Conservation (phyloP, 2,888 invertebrate genomes). For the Drosophila bunnanda region DNA sequence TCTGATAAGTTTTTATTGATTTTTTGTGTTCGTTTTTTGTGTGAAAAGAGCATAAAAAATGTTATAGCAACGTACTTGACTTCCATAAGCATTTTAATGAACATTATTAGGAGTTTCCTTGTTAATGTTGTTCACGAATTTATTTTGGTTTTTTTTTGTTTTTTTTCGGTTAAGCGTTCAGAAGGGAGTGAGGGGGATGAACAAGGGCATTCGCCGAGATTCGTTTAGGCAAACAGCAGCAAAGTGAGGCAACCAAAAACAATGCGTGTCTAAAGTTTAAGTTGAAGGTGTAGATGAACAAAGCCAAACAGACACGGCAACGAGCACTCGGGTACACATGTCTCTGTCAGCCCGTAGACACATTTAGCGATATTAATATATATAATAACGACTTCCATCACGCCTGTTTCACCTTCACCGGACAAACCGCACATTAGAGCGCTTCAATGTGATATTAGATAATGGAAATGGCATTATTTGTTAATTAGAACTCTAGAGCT, state of each 20-base stretch:
- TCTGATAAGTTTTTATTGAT: neutral
- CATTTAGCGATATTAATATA: slow-evolving; percentile 23
- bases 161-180: slow-evolving; percentile 32
- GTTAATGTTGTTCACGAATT: slow-evolving; percentile 15
- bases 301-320: slow-evolving; percentile 57
- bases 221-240: slow-evolving; percentile 46
- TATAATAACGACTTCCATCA: slow-evolving; percentile 51
- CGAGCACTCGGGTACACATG: slow-evolving; percentile 21
- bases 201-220: slow-evolving; percentile 64
- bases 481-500: neutral
- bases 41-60: slow-evolving; percentile 5
- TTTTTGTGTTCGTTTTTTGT: slow-evolving; percentile 3
- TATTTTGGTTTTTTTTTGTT: slow-evolving; percentile 22
- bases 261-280: slow-evolving; percentile 72
- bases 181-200: slow-evolving; percentile 41
- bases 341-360: slow-evolving; percentile 6
- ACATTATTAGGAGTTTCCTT: slow-evolving; percentile 53
- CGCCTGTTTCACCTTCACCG: slow-evolving; percentile 65
- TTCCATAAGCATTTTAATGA: slow-evolving; percentile 61
- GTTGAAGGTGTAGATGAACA: slow-evolving; percentile 74
- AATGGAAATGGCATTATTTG: slow-evolving; percentile 11
- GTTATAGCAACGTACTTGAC: slow-evolving; percentile 60
- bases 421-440: slow-evolving; percentile 43
- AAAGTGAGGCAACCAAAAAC: slow-evolving; percentile 46
- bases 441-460: slow-evolving; percentile 22